Conservation (phyloP, 2,888 invertebrate species). For the Drosophila phalerata region DNA sequence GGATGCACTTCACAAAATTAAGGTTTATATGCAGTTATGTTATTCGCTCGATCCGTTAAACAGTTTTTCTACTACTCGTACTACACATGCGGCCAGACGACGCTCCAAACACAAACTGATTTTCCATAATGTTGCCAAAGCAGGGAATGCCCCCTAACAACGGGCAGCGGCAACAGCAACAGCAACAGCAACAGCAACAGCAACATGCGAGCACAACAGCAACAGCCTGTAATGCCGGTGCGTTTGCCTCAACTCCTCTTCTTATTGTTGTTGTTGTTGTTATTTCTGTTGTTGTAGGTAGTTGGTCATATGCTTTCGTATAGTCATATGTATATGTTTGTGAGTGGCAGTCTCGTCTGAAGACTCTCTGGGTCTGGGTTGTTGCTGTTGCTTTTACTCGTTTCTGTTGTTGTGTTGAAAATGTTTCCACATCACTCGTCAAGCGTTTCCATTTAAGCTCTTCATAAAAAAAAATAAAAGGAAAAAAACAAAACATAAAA, state of each 20-base stretch:
- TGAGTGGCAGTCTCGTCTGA: slow-evolving; percentile 58
- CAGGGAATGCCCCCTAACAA: slow-evolving; percentile 81
- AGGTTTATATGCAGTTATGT: slow-evolving; percentile 25
- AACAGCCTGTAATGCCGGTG: slow-evolving; percentile 79
- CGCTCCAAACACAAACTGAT: slow-evolving; percentile 81
- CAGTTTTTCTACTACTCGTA: slow-evolving; percentile 16
- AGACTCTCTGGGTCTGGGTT: slow-evolving; percentile 68
- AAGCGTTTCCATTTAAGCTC: slow-evolving; percentile 84
- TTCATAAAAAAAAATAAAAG: slow-evolving; percentile 45
- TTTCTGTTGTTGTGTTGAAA: slow-evolving; percentile 75
- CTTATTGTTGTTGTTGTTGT: slow-evolving; percentile 20
- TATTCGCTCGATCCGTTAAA: slow-evolving; percentile 24
- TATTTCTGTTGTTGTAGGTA: slow-evolving; percentile 12
- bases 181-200: slow-evolving; percentile 48
- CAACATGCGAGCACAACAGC: slow-evolving; percentile 43
- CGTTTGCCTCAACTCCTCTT: slow-evolving; percentile 50
- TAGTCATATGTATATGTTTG: slow-evolving; percentile 20
- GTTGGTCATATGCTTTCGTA: slow-evolving; percentile 55
- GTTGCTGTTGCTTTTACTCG: slow-evolving; percentile 43
- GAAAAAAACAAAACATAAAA: slow-evolving; percentile 25
- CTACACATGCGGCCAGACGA: slow-evolving; percentile 63
- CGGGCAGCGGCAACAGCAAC: slow-evolving; percentile 58
- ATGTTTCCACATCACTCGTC: slow-evolving; percentile 86
- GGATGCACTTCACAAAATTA: slow-evolving; percentile 12
- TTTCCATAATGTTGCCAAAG: slow-evolving; percentile 77